Percentiles rank a stretch among this genome's conserved stretches.
phyloP scores from a whole-genome alignment of 37 sponge, comb jelly and placozoan genomes.

The Cliona cf. orientalis region DNA sequence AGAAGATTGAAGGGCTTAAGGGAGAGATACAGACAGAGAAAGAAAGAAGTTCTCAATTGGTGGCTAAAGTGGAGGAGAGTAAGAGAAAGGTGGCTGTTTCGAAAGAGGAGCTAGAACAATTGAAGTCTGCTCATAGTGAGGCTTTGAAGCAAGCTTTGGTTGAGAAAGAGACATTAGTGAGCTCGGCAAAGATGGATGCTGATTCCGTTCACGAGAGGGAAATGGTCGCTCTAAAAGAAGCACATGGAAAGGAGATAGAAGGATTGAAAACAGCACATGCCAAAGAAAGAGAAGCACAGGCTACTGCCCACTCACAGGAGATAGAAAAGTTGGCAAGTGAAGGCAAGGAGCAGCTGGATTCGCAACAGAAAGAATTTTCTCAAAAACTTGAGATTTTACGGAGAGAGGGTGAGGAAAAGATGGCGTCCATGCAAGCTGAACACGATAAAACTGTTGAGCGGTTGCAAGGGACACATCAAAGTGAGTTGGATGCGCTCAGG shows the following conservation, averaged over 20 bases:
- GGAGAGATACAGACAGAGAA: neutral
- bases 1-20: neutral
- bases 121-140: neutral
- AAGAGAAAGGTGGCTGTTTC: neutral
- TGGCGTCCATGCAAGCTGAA: neutral
- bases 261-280: neutral
- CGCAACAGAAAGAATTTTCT: constrained; percentile 8
- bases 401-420: neutral
- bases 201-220: no score
- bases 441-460: neutral
- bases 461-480: neutral
- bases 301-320: neutral
- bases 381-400: neutral
- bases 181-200: neutral
- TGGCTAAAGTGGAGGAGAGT: neutral
- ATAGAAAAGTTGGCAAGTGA: neutral
- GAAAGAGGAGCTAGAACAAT: neutral
- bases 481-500: neutral
- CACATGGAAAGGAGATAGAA: neutral
- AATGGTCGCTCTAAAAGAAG: neutral
- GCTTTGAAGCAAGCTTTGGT: neutral
- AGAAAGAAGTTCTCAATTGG: neutral
- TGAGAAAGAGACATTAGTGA: constrained; percentile 1
- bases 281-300: neutral
- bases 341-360: neutral